Evolutionary conservation across 1,140 invertebrate species (phyloP).

Genomic region (Drosophila serrata): DNA sequence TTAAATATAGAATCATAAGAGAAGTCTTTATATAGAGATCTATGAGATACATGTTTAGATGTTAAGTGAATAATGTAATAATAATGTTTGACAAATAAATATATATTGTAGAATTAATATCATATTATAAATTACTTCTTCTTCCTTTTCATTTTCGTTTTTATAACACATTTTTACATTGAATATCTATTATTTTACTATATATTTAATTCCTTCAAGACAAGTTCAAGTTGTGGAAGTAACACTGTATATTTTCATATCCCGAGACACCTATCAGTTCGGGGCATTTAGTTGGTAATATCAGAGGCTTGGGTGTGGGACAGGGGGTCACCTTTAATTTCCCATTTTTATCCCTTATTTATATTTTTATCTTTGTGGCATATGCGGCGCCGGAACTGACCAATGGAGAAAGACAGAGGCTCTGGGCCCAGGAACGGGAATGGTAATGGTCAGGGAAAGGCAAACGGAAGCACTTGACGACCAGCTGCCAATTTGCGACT

Average conservation of each 20-base stretch:
- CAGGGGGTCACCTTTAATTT: constrained; percentile 25
- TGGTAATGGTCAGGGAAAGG: constrained; percentile 6
- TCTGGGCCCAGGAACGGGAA: background rate
- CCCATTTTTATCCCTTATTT: constrained; percentile 25
- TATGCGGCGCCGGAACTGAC: constrained; percentile 75
- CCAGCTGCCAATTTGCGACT: constrained; percentile 79
- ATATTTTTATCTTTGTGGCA: constrained; percentile 62
- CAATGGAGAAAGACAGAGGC: constrained; percentile 9
- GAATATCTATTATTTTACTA: too few species aligned
- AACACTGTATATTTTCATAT: constrained; percentile 1
- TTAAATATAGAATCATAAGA: too few species aligned
- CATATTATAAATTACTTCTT: background rate
- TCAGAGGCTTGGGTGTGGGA: background rate
- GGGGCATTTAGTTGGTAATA: constrained; percentile 65
- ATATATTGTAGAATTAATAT: background rate
- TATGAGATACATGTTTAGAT: background rate
- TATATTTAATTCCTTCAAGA: too few species aligned
- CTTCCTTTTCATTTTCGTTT: too few species aligned
- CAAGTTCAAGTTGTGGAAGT: background rate
- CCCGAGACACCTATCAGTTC: constrained; percentile 52
- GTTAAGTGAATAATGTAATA: background rate
- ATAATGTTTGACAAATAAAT: background rate
- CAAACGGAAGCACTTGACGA: constrained; percentile 82
- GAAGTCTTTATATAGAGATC: background rate
- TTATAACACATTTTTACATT: too few species aligned